Evolutionary conservation across 2,113 vertebrate species (phyloP).

Genomic region (Alces alces): DNA sequence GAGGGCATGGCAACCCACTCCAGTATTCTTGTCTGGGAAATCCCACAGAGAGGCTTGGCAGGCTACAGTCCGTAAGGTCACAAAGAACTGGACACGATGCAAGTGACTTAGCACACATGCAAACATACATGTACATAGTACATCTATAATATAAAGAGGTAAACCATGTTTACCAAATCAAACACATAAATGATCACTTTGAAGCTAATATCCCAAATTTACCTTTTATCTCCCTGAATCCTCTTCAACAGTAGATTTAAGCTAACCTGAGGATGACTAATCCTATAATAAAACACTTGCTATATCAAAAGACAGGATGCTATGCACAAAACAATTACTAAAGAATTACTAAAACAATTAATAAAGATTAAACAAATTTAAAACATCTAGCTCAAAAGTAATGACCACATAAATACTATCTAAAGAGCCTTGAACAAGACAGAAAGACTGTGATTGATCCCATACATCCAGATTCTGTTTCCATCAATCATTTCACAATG

Average conservation of each 20-base stretch:
- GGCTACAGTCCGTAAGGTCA: no score
- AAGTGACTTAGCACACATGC: no score
- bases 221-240: not conserved
- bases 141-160: not conserved
- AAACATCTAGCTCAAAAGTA: not conserved
- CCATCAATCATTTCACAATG: not conserved
- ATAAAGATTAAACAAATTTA: not conserved
- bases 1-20: no score
- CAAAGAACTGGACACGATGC: no score
- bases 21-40: no score
- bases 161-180: not conserved
- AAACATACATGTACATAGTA: not conserved
- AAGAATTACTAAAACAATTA: not conserved
- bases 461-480: not conserved
- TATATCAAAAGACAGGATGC: not conserved
- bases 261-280: not conserved
- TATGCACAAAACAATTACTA: not conserved
- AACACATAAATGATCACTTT: not conserved
- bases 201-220: not conserved
- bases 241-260: not conserved
- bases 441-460: not conserved
- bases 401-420: not conserved
- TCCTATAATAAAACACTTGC: not conserved
- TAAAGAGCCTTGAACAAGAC: not conserved
- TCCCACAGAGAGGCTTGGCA: no score